A percentile compares a stretch with the other conserved stretches of the same genome.
Conservation (phyloP, 2,113 vertebrate species). For the Aplodontia rufa region DNA sequence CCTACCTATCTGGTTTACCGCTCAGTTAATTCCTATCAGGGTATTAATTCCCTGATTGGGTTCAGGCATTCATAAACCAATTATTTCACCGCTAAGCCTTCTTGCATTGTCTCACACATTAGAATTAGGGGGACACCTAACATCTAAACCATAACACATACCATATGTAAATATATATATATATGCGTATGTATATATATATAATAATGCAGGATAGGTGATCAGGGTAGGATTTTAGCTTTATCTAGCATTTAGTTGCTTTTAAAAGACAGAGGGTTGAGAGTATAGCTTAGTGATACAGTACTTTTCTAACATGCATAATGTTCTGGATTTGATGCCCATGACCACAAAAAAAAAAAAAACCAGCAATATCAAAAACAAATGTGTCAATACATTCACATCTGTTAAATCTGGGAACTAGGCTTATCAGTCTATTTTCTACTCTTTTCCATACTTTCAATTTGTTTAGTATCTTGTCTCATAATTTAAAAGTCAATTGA, state of each 20-base stretch:
- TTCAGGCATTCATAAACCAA: too few relatives aligned
- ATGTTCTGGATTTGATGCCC: not conserved
- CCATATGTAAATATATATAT: not conserved
- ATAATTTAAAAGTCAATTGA: not conserved
- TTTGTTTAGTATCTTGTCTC: not conserved
- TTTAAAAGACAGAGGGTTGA: not conserved
- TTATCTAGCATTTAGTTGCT: not conserved
- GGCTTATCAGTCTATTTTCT: not conserved
- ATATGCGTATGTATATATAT: not conserved
- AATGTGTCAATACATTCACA: not conserved
- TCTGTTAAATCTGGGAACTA: not conserved
- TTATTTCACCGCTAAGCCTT: too few relatives aligned
- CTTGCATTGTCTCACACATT: too few relatives aligned
- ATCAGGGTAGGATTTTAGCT: not conserved
- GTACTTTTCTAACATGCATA: not conserved
- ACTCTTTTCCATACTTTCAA: not conserved
- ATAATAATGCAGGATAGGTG: not conserved
- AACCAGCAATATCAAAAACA: not conserved
- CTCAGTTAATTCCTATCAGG: too few relatives aligned
- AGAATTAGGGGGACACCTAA: too few relatives aligned
- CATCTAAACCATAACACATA: too few relatives aligned
- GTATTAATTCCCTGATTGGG: too few relatives aligned
- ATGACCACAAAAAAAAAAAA: not conserved
- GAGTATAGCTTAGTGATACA: not conserved
- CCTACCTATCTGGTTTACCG: too few relatives aligned